Evolutionary conservation across 2,888 invertebrate genomes (phyloP).

Genomic region (Parapristionchus giblindavisi): DNA sequence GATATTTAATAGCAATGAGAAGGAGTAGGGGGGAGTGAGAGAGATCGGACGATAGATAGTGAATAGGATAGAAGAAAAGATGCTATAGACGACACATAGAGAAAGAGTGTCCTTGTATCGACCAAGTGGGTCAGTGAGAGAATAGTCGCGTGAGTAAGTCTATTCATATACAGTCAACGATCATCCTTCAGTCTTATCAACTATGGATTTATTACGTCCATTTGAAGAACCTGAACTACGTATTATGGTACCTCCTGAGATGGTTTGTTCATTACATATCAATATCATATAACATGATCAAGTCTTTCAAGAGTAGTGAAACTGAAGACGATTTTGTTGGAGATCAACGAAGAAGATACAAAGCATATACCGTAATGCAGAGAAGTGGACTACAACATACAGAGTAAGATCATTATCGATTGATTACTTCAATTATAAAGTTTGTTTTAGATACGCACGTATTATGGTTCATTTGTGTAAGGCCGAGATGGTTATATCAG

Average conservation of each 20-base stretch:
- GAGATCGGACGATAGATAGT: conserved; percentile 9
- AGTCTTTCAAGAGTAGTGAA: conserved; percentile 49
- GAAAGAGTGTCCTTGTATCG: conserved; percentile 20
- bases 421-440: neutral
- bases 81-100: neutral
- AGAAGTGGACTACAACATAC: conserved; percentile 66
- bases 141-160: neutral
- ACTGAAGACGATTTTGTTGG: conserved; percentile 56
- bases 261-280: conserved; percentile 39
- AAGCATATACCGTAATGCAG: conserved; percentile 67
- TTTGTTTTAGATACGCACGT: conserved; percentile 54
- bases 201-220: conserved; percentile 60
- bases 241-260: conserved; percentile 55
- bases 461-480: conserved; percentile 66
- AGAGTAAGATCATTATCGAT: conserved; percentile 59
- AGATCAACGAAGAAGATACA: conserved; percentile 57
- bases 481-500: conserved; percentile 62
- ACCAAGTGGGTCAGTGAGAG: conserved; percentile 36
- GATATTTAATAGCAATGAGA: conserved; percentile 9
- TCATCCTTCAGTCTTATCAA: neutral
- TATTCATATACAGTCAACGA: neutral
- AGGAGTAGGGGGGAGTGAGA: neutral
- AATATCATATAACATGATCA: conserved; percentile 8
- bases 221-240: conserved; percentile 61
- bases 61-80: neutral